Evolutionary conservation across 2,113 vertebrate genomes (phyloP).

Genomic region (Lamprotornis superbus): DNA sequence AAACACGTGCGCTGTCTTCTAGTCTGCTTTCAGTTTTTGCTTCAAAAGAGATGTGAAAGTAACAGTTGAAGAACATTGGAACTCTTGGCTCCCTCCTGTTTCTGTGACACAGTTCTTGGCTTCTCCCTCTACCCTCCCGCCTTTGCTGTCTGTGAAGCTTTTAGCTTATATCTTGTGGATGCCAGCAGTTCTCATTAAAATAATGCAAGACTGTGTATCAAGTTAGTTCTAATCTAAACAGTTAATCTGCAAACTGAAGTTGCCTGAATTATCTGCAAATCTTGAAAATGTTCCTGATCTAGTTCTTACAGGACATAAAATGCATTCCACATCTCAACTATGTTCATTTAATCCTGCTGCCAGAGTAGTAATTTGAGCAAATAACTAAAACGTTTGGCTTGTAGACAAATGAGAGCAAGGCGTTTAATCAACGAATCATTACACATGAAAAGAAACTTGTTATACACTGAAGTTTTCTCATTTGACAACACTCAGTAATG

Average conservation of each 20-base stretch:
- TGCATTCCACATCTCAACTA: background rate
- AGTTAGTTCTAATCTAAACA: background rate
- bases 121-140: background rate
- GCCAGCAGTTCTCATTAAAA: background rate
- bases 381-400: background rate
- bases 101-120: background rate
- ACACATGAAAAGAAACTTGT: background rate
- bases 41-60: background rate
- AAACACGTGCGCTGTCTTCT: background rate
- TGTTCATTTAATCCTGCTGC: background rate
- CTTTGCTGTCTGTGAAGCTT: background rate
- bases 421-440: background rate
- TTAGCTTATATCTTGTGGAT: background rate
- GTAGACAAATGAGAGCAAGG: background rate
- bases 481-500: background rate
- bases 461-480: background rate
- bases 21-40: background rate
- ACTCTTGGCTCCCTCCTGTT: background rate
- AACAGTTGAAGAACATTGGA: background rate
- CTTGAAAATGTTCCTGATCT: background rate
- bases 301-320: background rate
- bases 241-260: background rate
- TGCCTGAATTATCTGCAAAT: background rate
- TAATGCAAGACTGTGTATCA: background rate
- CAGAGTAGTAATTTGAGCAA: background rate